These are phyloP conservation scores for Drosophila kokeensis DNA, from an alignment of 2,888 invertebrate genomes.

Conservation along the genomic window DNA sequence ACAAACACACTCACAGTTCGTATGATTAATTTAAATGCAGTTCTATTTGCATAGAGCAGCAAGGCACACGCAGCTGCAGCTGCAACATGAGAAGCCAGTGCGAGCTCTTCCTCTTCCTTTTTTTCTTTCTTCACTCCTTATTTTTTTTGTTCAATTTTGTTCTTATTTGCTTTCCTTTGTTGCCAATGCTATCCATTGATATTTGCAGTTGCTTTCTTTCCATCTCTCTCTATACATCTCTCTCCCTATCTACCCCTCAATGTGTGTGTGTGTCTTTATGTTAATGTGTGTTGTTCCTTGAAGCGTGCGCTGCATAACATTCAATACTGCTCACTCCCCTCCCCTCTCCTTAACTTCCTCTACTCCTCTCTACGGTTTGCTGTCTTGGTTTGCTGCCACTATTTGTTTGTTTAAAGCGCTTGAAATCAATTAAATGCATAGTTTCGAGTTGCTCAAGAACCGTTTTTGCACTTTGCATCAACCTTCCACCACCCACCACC, in stretches of 20 bases:
- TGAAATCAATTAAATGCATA: slow-evolving; percentile 79
- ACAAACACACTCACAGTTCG: slow-evolving; percentile 45
- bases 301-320: slow-evolving; percentile 53
- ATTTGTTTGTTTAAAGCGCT: slow-evolving; percentile 65
- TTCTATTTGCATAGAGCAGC: slow-evolving; percentile 66
- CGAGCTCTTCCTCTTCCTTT: neutral
- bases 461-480: slow-evolving; percentile 46
- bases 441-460: slow-evolving; percentile 68
- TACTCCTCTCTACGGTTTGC: slow-evolving; percentile 3
- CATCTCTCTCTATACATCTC: neutral
- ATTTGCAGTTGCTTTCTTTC: slow-evolving; percentile 19
- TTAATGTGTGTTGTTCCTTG: slow-evolving; percentile 68
- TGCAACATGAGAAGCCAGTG: slow-evolving; percentile 27
- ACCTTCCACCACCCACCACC: too few species aligned
- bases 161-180: slow-evolving; percentile 22
- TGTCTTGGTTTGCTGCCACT: slow-evolving; percentile 21
- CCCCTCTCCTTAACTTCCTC: neutral
- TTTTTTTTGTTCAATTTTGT: slow-evolving; percentile 4
- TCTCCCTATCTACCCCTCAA: neutral
- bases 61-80: slow-evolving; percentile 4
- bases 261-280: slow-evolving; percentile 35
- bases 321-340: neutral
- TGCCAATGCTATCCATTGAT: slow-evolving; percentile 30
- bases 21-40: slow-evolving; percentile 81
- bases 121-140: neutral